phyloP scores from a whole-genome alignment of 2,888 invertebrate species.

The Bhutanitis thaidina region DNA sequence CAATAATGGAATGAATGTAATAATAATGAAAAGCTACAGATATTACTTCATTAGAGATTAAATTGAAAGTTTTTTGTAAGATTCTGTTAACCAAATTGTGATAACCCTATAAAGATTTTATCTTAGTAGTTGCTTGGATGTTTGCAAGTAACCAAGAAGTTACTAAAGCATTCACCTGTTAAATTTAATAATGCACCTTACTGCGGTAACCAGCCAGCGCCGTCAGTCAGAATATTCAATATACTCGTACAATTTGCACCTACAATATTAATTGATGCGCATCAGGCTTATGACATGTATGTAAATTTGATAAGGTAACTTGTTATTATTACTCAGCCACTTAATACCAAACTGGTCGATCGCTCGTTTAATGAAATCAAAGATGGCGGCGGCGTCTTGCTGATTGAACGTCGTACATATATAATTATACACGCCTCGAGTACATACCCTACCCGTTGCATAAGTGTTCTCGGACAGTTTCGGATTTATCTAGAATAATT shows the following conservation, averaged over 20 bases:
- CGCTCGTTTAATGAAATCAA: slow-evolving; percentile 1
- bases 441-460: not conserved
- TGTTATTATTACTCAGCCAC: not conserved
- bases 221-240: not conserved
- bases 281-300: not conserved
- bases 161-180: not conserved
- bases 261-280: not conserved
- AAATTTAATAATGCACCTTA: not conserved
- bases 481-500: not conserved
- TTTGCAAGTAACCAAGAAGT: too few species aligned
- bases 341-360: not conserved
- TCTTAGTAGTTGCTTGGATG: too few species aligned
- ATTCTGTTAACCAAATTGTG: too few species aligned
- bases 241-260: not conserved
- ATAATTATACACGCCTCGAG: not conserved
- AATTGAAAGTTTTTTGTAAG: too few species aligned
- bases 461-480: not conserved
- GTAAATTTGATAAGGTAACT: not conserved
- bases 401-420: slow-evolving; percentile 9
- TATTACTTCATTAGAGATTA: too few species aligned
- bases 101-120: too few species aligned
- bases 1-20: too few species aligned
- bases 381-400: slow-evolving; percentile 12
- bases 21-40: too few species aligned
- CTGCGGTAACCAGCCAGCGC: not conserved